Conservation (phyloP, 2,113 vertebrate species). For the Protobothrops mucrosquamatus region DNA sequence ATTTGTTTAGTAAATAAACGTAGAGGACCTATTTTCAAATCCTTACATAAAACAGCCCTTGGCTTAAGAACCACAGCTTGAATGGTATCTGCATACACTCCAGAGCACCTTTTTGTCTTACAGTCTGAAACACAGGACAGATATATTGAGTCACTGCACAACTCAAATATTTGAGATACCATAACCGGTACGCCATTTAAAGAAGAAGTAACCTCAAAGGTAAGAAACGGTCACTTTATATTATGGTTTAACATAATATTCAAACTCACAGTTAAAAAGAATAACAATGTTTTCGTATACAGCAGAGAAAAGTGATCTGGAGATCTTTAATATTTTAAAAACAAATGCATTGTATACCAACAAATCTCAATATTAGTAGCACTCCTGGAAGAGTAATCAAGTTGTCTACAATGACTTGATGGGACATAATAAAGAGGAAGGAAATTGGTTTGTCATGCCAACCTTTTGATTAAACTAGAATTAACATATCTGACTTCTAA, state of each 20-base stretch:
- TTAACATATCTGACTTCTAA: neutral
- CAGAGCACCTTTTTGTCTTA: neutral
- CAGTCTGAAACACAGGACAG: neutral
- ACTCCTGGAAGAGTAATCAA: neutral
- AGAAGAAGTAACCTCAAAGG: neutral
- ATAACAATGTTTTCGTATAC: neutral
- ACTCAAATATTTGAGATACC: neutral
- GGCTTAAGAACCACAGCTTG: neutral
- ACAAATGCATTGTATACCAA: neutral
- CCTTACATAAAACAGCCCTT: neutral
- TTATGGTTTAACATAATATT: neutral
- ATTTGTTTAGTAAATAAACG: no score
- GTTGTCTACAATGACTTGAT: neutral
- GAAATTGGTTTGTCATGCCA: neutral
- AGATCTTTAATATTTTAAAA: neutral
- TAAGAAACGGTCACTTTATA: neutral
- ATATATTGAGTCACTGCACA: neutral
- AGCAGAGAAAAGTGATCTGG: neutral
- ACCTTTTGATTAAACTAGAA: neutral
- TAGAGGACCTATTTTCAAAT: neutral
- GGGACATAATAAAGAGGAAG: neutral
- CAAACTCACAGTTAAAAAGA: neutral
- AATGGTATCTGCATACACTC: neutral
- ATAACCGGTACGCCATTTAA: neutral
- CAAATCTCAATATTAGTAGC: neutral